Base-by-base conservation (phyloP, 2,888 invertebrate species). In the Plagodis dolabraria region DNA sequence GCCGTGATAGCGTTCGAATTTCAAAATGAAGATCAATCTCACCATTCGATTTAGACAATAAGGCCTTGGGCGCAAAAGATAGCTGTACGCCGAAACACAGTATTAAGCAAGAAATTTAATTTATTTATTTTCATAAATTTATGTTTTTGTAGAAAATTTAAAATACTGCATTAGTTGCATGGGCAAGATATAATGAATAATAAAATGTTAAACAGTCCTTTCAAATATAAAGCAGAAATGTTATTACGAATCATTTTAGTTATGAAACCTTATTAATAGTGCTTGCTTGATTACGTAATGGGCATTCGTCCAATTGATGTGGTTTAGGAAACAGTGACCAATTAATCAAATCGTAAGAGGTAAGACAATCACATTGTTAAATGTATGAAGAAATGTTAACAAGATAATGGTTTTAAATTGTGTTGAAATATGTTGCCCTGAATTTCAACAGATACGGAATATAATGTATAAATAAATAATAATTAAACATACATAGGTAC, bases 321-420 rank as follows among this genome's bases (percentile, higher is more conserved):
- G 53, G 56, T 61, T 61, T 57, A 33, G 53, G 56, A 50, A 57
- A 61, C 33, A 43, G 36, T 34, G 8, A 46, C 49, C 56, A 53
- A 61, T 61, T 61, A 53, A 61, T 61, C 56, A 61, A 43, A 61
- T 34, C 43, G 47, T 34, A 42, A 46, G 47, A 44, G 55, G 55
- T 48, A 56, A 55, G 40, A 56, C 60, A 60, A 56, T 60, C 49
- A 50, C 56, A 53, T 53, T 61, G 60, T 60, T 54, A 47, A 58
- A 53, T 44, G 44, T 45, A 52, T 60, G 47, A 56, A 53, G 60
- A 56, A 60, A 60, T 48, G 33, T 35, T 57, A 52, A 56, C 56
- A 53, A 49, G 56, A 47, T 48, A 55, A 55, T n/a, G 47, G 49
- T 57, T 51, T 40, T 47, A 53, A 50, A 40, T 36, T 47, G 34